Conservation (phyloP, 2,113 vertebrate genomes). For the Rhodinocichla rosea region DNA sequence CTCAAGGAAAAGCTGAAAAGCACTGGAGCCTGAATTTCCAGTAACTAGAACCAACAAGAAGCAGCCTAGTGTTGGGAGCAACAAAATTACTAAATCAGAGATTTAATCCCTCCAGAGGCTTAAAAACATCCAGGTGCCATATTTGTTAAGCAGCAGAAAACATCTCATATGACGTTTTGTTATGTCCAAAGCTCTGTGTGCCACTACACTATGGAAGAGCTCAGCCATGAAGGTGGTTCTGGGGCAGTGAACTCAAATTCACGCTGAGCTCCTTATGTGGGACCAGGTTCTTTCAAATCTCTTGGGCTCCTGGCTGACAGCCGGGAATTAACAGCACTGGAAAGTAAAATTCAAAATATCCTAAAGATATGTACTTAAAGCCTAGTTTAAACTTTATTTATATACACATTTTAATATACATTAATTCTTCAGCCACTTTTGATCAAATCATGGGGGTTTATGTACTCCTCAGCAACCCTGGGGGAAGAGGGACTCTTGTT, state of each 20-base stretch:
- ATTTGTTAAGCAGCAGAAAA: neutral
- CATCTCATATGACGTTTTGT: accelerated
- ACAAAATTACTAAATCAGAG: neutral
- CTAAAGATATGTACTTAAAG: neutral
- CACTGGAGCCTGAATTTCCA: neutral
- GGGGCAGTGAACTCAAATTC: neutral
- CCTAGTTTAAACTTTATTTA: neutral
- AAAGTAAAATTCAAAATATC: neutral
- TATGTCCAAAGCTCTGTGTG: neutral
- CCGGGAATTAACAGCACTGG: neutral
- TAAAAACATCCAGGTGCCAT: neutral
- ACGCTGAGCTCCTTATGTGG: neutral
- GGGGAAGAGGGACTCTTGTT: neutral
- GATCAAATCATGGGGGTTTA: neutral
- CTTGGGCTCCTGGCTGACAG: neutral
- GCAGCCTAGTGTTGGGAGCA: neutral
- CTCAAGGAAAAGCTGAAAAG: neutral
- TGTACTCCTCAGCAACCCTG: neutral
- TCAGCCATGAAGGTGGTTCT: neutral
- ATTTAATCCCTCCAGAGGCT: neutral
- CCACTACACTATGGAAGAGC: neutral
- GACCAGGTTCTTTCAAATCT: neutral
- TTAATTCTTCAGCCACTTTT: neutral
- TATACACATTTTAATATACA: neutral
- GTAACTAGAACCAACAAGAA: neutral